phyloP scores from a whole-genome alignment of 2,797 vertebrate genomes.

The Microhierax caerulescens region DNA sequence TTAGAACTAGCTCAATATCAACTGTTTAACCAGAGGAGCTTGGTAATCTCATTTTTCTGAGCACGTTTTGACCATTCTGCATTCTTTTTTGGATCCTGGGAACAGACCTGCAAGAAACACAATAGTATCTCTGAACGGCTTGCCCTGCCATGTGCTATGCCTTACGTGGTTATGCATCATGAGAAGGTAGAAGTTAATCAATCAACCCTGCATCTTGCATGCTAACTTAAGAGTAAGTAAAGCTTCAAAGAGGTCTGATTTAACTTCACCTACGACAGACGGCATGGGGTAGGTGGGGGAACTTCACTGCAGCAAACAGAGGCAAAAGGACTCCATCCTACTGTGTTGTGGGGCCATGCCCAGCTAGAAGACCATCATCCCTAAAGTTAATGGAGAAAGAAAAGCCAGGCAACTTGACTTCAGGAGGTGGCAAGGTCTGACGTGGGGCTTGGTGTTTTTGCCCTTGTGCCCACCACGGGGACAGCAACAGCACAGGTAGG shows the following conservation, averaged over 20 bases:
- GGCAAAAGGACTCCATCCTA: not conserved
- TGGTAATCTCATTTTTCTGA: not conserved
- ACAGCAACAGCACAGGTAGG: not conserved
- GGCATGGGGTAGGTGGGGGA: not conserved
- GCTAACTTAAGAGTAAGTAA: not conserved
- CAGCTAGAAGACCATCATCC: not conserved
- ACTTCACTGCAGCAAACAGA: not conserved
- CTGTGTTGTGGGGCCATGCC: not conserved
- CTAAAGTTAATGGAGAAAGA: not conserved
- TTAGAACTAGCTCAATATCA: not conserved
- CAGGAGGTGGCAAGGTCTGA: not conserved
- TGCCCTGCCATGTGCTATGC: not conserved
- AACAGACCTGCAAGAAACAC: not conserved
- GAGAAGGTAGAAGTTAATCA: not conserved
- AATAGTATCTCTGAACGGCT: not conserved
- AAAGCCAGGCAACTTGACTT: not conserved
- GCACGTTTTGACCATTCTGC: not conserved
- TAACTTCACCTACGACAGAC: not conserved
- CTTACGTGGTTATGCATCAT: not conserved
- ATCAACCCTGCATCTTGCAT: not conserved
- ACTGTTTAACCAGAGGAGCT: not conserved
- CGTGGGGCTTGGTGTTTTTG: not conserved
- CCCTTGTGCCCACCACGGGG: not conserved
- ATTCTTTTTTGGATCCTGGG: not conserved
- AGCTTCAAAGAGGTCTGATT: not conserved